Base-by-base conservation (phyloP, 2,888 invertebrate genomes). In the Sicus ferrugineus region DNA sequence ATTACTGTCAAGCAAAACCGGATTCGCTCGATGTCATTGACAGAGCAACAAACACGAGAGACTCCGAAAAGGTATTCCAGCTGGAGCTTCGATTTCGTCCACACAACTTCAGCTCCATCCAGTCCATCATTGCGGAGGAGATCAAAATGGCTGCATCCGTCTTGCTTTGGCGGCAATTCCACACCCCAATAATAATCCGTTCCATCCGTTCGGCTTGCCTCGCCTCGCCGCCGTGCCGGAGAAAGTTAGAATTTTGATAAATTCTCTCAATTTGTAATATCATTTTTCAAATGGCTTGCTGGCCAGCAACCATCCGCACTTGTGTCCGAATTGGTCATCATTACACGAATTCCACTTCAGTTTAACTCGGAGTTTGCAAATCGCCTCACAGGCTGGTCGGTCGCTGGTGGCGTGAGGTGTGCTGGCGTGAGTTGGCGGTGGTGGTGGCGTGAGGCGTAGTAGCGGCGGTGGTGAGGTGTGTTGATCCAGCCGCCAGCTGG, bases 241-340 rank as follows among this genome's bases (percentile, higher is more conserved):
- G 28, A 21, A 54, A 46, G 46, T 9, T 46, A 46, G 46, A 82
- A 46, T 67, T 83, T 83, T 83, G 84, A 83, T 81, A 83, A 83
- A 83, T 84, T 79, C 77, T 74, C 75, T 76, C 79, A 81, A 83
- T 83, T 83, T 83, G 83, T 83, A 84, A 83, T 81, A 81, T 77
- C 78, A 83, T 83, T 84, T 84, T 81, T 84, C 83, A 81, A 79
- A 77, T 76, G 68, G 52, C 70, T 72, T 69, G 26, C 62, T 68
- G 28, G 46, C 67, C 67, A 50, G 14, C 9, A 34, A 38, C 28
- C n/a, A 48, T 28, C 38, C 64, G 61, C 63, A 59, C 50, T 71
- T 70, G 72, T 69, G 59, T 48, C 21, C 30, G 58, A 67, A 67
- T 67, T 28, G 58, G 58, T 67, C 67, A 67, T 66, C 54, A 66